phyloP scores from a whole-genome alignment of 2,113 vertebrate genomes.

The Zosterops hypoxanthus region DNA sequence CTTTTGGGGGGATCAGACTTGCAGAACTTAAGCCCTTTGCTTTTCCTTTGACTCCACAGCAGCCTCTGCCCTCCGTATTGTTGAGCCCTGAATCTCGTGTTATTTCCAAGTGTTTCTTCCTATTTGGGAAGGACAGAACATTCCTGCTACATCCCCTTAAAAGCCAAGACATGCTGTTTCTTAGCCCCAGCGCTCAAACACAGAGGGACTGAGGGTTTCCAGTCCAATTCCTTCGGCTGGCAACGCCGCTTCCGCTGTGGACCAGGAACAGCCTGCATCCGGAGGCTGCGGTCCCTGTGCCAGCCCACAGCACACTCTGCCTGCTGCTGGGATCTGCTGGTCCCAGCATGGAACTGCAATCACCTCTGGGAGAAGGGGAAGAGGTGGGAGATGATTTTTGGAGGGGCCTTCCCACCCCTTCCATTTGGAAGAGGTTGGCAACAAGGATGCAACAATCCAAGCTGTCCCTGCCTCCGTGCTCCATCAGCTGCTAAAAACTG shows the following conservation, averaged over 20 bases:
- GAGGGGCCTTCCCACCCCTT: too few relatives aligned
- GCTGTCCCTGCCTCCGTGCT: rapidly evolving
- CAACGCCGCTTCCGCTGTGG: rapidly evolving
- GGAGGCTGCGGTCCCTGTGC: not conserved
- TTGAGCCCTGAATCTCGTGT: not conserved
- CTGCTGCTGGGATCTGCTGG: not conserved
- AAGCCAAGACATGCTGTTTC: not conserved
- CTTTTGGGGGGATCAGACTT: not conserved
- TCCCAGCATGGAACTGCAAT: not conserved
- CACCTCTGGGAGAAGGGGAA: not conserved
- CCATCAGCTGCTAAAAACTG: rapidly evolving
- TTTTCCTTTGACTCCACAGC: not conserved
- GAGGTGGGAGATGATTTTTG: not conserved
- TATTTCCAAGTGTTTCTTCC: not conserved
- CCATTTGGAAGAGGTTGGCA: rapidly evolving
- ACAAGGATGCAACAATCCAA: rapidly evolving
- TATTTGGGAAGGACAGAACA: not conserved
- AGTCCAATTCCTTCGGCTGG: not conserved
- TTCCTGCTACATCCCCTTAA: not conserved
- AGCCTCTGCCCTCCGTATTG: not conserved
- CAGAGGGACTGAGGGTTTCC: not conserved
- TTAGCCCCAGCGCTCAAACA: not conserved
- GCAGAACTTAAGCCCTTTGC: not conserved
- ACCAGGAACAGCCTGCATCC: not conserved
- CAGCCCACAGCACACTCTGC: not conserved